Evolutionary conservation across 2,797 vertebrate genomes (phyloP), one percentile per base, ranked within the genome.

Genomic region (Champsocephalus gunnari): DNA sequence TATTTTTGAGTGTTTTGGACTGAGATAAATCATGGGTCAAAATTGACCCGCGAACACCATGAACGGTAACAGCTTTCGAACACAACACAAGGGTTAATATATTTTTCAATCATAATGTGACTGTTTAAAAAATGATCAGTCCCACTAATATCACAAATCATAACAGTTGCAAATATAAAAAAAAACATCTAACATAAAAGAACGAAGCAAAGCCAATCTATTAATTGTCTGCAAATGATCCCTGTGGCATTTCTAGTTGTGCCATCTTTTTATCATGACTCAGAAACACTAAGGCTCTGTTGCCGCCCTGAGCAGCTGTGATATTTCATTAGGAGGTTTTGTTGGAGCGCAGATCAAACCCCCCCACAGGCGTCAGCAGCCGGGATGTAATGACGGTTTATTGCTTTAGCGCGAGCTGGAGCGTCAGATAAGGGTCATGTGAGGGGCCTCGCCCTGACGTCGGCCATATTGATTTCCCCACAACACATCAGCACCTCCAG

Each of bases 341-440:
- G 50, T 3, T 60, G 54, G 19, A 79, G 54, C 66, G 69, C 41
- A 24, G 53, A 73, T 79, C 61, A 61, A 48, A 59, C 73, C 73
- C 68, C 28, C 49, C 73, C 38, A 49, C 75, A 73, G 84, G 72
- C 75, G 11, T 49, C 73, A 78, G 82, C 66, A 72, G 43, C 48
- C 66, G 38, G 41, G 70, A 78, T 83, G 60, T 74, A 77, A 84
- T 79, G 86, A 83, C 77, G 66, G 79, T 59, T 82, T 84, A 87
- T 85, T 84, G 74, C 41, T 80, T 86, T 80, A 76, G 53, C 60
- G 47, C 1, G n/a, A 75, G 75, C 59, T 72, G 38, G 75, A 65
- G 58, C 55, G 19, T 79, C 81, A 77, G 56, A 75, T 51, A n/a
- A 0, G 44, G 71, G 67, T 64, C 45, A 51, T 3, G 21, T 51